Conservation (phyloP, 2,888 invertebrate genomes). For the Kryphioiulus occultus region DNA sequence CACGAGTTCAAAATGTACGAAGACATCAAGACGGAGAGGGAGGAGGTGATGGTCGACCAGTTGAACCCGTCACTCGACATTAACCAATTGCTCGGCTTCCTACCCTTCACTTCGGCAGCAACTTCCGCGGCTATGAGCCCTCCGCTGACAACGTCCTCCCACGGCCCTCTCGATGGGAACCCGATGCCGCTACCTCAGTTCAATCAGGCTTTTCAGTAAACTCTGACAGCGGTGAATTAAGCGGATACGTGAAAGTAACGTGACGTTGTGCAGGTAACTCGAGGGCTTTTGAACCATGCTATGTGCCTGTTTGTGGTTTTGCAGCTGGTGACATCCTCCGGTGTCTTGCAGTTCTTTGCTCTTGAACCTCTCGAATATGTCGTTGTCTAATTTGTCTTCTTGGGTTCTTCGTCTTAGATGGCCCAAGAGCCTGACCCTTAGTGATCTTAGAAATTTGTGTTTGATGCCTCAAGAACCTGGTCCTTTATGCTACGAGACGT, state of each 20-base stretch:
- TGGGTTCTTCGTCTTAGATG: background rate
- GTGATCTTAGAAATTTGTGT: no score
- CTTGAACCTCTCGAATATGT: background rate
- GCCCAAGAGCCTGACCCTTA: no score
- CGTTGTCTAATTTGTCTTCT: background rate
- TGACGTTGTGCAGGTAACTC: background rate
- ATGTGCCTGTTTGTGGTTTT: background rate
- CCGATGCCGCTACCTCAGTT: constrained; percentile 50
- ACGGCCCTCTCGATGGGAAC: background rate
- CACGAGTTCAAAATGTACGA: constrained; percentile 47
- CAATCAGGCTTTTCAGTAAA: constrained; percentile 52
- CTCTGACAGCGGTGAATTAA: background rate
- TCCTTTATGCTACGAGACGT: no score
- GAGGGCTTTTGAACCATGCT: background rate
- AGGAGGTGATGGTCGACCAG: constrained; percentile 33
- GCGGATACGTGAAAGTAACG: background rate
- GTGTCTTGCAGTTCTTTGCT: background rate
- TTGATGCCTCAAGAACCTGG: no score
- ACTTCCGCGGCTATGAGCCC: background rate
- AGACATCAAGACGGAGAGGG: constrained; percentile 46
- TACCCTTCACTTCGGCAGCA: constrained; percentile 45
- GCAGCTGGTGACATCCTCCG: background rate
- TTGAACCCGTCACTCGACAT: constrained; percentile 46
- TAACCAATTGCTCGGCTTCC: constrained; percentile 43
- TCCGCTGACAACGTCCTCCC: background rate